phyloP scores from a whole-genome alignment of 2,797 vertebrate species.

The Neosilurus mollespiculum region DNA sequence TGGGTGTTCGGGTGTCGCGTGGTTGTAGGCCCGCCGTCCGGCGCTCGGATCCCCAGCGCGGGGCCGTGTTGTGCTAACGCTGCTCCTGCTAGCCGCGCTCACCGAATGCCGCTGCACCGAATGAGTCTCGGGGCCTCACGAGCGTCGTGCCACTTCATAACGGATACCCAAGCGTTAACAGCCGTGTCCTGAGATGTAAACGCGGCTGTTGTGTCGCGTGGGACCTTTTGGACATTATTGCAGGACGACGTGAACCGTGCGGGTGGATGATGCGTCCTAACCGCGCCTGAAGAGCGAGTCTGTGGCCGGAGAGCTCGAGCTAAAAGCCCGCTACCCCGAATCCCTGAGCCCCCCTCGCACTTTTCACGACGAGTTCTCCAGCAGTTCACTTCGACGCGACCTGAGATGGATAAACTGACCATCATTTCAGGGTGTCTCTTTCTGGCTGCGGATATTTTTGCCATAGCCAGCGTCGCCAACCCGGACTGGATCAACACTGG shows the following conservation, averaged over 20 bases:
- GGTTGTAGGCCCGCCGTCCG: slow-evolving; percentile 72
- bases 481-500: slow-evolving; percentile 99
- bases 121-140: background rate
- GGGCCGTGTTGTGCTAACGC: slow-evolving; percentile 44
- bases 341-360: background rate
- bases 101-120: slow-evolving; percentile 60
- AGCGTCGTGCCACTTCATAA: background rate
- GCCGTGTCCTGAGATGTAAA: slow-evolving; percentile 65
- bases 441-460: slow-evolving; percentile 98
- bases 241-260: too few relatives aligned
- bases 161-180: slow-evolving; percentile 44
- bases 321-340: slow-evolving; percentile 54
- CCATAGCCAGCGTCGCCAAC: slow-evolving; percentile 97
- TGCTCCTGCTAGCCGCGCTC: slow-evolving; percentile 54
- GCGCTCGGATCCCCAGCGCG: slow-evolving; percentile 62
- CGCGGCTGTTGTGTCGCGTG: slow-evolving; percentile 35
- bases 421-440: slow-evolving; percentile 99
- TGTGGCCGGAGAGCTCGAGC: slow-evolving; percentile 57
- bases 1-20: slow-evolving; percentile 63
- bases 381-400: slow-evolving; percentile 28
- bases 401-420: slow-evolving; percentile 95
- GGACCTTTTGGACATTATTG: background rate
- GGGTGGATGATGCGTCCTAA: slow-evolving; percentile 43
- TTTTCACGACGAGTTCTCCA: slow-evolving; percentile 2
- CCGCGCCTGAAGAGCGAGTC: slow-evolving; percentile 62